phyloP scores from a whole-genome alignment of 2,888 invertebrate species.

The Gymnoscelis rufifasciata region DNA sequence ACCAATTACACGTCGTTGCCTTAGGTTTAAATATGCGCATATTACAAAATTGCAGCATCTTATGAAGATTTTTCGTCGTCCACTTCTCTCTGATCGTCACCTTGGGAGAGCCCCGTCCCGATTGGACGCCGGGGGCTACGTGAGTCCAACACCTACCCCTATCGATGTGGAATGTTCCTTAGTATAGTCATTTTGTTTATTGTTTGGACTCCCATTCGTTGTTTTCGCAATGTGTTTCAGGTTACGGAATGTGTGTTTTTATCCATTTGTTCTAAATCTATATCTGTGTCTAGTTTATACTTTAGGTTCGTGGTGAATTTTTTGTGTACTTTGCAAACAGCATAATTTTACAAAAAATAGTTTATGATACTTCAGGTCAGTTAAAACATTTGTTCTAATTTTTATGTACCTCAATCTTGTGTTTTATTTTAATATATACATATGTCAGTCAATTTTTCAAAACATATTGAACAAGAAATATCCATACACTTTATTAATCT shows the following conservation, averaged over 20 bases:
- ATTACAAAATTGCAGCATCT: slow-evolving; percentile 83
- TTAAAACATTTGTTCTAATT: too few species aligned
- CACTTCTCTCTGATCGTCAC: slow-evolving; percentile 82
- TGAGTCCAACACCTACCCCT: slow-evolving; percentile 68
- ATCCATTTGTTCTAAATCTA: slow-evolving; percentile 20
- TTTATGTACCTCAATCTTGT: too few species aligned
- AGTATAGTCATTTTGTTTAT: slow-evolving; percentile 38
- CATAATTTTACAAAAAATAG: too few species aligned
- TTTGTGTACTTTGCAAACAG: slow-evolving; percentile 17
- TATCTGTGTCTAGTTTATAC: slow-evolving; percentile 15
- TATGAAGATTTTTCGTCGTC: slow-evolving; percentile 86
- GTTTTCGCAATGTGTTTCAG: slow-evolving; percentile 13
- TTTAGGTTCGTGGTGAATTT: slow-evolving; percentile 16
- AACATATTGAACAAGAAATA: too few species aligned
- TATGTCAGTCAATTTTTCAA: too few species aligned
- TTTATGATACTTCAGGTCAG: too few species aligned
- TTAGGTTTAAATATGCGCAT: slow-evolving; percentile 77
- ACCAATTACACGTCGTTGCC: slow-evolving; percentile 70
- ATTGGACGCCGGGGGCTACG: slow-evolving; percentile 67
- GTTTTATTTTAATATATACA: too few species aligned
- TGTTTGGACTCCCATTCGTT: slow-evolving; percentile 28
- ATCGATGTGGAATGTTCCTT: slow-evolving; percentile 74
- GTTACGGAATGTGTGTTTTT: slow-evolving; percentile 25
- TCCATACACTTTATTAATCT: too few species aligned
- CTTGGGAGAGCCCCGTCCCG: slow-evolving; percentile 71